These are phyloP conservation scores for Trissoscelio sp. DNA, from an alignment of 2,888 invertebrate genomes.

Conservation along the genomic window DNA sequence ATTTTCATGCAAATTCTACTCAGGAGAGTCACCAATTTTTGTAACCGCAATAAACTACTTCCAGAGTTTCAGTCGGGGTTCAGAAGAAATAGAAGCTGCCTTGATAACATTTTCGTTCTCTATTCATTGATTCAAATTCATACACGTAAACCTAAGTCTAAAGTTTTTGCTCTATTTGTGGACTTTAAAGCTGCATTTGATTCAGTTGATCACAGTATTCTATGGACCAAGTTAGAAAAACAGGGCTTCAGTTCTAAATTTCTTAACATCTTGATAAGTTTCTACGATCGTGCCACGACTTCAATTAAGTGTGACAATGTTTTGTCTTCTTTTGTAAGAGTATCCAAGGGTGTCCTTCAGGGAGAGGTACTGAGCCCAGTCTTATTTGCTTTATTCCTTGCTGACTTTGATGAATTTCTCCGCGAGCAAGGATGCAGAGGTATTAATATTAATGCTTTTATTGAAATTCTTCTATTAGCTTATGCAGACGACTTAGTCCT, in stretches of 20 bases:
- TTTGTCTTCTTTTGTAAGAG: background rate
- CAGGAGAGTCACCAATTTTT: background rate
- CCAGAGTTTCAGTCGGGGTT: background rate
- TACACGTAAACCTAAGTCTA: background rate
- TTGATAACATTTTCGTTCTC: background rate
- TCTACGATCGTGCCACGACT: background rate
- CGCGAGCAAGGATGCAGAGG: too few species aligned
- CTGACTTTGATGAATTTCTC: too few species aligned
- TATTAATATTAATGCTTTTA: too few species aligned
- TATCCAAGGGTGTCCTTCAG: too few species aligned
- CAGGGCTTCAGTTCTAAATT: background rate
- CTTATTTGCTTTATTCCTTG: too few species aligned
- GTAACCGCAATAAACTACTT: background rate
- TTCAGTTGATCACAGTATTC: background rate
- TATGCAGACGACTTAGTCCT: too few species aligned
- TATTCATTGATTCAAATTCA: background rate
- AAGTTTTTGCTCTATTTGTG: background rate
- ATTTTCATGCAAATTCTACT: too few species aligned
- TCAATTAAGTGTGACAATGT: background rate
- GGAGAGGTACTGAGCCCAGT: too few species aligned
- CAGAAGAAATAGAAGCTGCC: background rate
- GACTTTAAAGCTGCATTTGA: too few species aligned
- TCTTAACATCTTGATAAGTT: background rate
- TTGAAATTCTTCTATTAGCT: too few species aligned
- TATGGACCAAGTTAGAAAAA: background rate